Base-by-base conservation (phyloP, 2,113 vertebrate species). In the Grantiella picta region DNA sequence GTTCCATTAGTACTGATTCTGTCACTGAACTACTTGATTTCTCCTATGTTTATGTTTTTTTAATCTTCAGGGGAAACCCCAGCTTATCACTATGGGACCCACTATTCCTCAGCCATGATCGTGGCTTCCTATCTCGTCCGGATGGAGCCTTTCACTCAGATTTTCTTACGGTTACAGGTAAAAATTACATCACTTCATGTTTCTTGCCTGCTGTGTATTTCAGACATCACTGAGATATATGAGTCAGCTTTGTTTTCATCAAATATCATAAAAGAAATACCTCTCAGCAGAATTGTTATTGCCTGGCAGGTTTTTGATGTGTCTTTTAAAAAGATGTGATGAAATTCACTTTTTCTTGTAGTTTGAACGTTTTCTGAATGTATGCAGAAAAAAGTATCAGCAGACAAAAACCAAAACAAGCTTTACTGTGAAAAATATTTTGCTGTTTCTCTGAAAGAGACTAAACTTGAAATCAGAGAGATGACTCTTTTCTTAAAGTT, bases 91-190 rank as follows among this genome's bases (percentile, higher is more conserved):
- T 99, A 99, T 27, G 99, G 99, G 56, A 99, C 99, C 10, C 99
- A 99, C 97, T 99, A 99, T 89, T 99, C 99, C 7, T 99, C 99
- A 1, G 99, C 99, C 85, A 99, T 99, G 99, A 99, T 99, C 6
- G 99, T 99, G 33, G 99, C 99, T 35, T 99, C 99, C 0, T 99
- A 99, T 33, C 98, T 99, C 31, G 98, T 99, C 68, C 98, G 99
- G 45, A 99, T 99, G 99, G 99, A 99, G 90, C 99, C 99, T 24
- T 99, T 99, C 95, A 99, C 99, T 5, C 99, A 99, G 97, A 99
- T 99, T 85, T 99, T 99, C 96, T 98, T 99, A 93, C 94, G 99
- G 61, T 97, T 99, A 25, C 99, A 99, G 99, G 99, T 99, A 97
- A 96, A 78, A 73, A 54, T n/a, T 10, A 2, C 14, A 44, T 50